These are phyloP conservation scores for Steinernema khuongi DNA, from an alignment of 1,140 invertebrate species.

Conservation along the genomic window DNA sequence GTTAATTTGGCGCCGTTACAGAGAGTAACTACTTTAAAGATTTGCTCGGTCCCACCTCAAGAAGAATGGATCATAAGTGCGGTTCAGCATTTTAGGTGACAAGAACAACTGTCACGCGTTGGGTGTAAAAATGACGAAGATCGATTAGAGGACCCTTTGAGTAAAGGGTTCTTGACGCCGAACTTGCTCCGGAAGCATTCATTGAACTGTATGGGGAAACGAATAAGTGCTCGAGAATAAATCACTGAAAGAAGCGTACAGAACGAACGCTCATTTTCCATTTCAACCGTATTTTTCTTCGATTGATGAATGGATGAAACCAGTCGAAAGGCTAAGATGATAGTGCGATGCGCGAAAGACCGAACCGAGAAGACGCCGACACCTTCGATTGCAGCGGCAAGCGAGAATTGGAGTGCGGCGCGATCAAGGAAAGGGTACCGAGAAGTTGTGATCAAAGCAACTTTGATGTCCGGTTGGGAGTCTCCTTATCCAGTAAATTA, in stretches of 20 bases:
- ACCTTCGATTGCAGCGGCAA: not conserved
- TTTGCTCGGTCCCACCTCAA: too few relatives aligned
- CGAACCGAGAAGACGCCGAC: slow-evolving; percentile 9
- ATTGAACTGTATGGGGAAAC: not conserved
- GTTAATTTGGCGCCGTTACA: slow-evolving; percentile 12
- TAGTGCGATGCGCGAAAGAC: slow-evolving; percentile 9
- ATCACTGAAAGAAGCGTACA: slow-evolving; percentile 4
- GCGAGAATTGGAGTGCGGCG: not conserved
- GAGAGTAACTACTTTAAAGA: too few relatives aligned
- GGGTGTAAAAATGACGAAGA: too few relatives aligned
- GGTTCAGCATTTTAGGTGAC: too few relatives aligned
- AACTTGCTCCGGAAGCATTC: not conserved
- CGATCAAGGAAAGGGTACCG: not conserved
- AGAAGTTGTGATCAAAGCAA: not conserved
- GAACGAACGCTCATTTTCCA: slow-evolving; percentile 12
- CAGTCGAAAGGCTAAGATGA: slow-evolving; percentile 16
- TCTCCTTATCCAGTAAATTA: not conserved
- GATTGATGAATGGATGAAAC: slow-evolving; percentile 13
- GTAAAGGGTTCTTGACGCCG: not conserved
- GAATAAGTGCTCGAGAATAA: slow-evolving; percentile 2
- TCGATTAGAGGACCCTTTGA: too few relatives aligned
- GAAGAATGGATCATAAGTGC: too few relatives aligned
- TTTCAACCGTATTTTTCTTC: slow-evolving; percentile 13
- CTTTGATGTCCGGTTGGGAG: not conserved
- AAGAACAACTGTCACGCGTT: too few relatives aligned